These are phyloP conservation scores for Epinotia brunnichana DNA, from an alignment of 2,888 invertebrate species.

Conservation along the genomic window DNA sequence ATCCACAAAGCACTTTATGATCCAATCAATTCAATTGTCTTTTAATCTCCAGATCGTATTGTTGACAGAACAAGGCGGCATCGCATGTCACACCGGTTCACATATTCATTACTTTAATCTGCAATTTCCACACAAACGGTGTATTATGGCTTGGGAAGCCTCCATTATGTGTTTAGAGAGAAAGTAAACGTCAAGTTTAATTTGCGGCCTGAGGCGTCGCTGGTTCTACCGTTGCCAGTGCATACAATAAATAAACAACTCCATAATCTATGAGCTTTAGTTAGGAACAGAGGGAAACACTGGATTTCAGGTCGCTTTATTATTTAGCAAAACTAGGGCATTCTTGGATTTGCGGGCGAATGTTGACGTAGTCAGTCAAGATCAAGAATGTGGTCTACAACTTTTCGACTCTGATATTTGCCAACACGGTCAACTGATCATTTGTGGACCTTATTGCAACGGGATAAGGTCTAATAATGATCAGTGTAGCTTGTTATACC, in stretches of 20 bases:
- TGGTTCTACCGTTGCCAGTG: neutral
- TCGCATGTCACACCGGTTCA: slow-evolving; percentile 28
- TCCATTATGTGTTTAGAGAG: slow-evolving; percentile 33
- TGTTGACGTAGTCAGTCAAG: neutral
- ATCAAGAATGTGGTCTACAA: too few relatives aligned
- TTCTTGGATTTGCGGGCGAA: neutral
- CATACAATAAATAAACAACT: neutral
- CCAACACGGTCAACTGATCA: too few relatives aligned
- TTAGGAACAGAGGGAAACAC: neutral
- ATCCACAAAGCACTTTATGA: neutral
- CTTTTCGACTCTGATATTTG: too few relatives aligned
- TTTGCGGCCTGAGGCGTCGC: neutral
- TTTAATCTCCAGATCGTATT: neutral
- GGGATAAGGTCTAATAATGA: too few relatives aligned
- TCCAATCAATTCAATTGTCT: slow-evolving; percentile 21
- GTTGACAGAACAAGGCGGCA: slow-evolving; percentile 9
- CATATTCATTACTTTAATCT: slow-evolving; percentile 27
- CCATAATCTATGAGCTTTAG: neutral
- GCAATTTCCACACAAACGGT: slow-evolving; percentile 21
- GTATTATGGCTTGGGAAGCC: slow-evolving; percentile 29
- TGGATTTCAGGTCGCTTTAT: neutral
- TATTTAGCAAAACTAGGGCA: neutral
- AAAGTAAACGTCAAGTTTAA: slow-evolving; percentile 20
- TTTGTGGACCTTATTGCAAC: too few relatives aligned
- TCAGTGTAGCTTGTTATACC: neutral